Evolutionary conservation across 2,113 vertebrate species (phyloP).

Genomic region (Platichthys stellatus): DNA sequence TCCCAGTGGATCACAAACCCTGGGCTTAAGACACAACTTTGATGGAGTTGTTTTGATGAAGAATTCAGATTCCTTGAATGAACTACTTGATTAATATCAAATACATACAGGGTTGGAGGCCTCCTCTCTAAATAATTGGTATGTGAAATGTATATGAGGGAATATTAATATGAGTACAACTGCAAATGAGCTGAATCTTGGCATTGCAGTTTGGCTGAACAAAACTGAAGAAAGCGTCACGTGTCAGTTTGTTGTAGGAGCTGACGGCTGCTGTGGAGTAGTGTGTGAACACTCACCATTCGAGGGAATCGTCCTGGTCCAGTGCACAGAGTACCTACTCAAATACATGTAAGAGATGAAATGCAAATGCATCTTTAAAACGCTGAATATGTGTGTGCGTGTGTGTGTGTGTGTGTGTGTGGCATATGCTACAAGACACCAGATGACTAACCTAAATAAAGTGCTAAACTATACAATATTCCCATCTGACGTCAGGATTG

Average conservation of each 20-base stretch:
- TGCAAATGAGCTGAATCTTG: neutral
- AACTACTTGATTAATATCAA: constrained; percentile 1
- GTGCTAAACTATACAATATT: neutral
- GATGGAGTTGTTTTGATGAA: constrained; percentile 40
- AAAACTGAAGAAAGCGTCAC: constrained; percentile 28
- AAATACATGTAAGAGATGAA: constrained; percentile 89
- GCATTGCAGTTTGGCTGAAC: neutral
- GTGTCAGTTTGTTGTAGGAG: constrained; percentile 91
- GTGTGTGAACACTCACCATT: constrained; percentile 96
- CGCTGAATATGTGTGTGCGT: neutral
- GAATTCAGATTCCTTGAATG: constrained; percentile 9
- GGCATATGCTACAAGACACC: neutral
- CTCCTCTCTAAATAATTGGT: neutral
- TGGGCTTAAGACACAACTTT: constrained; percentile 7
- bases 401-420: neutral
- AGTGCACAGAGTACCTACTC: constrained; percentile 93
- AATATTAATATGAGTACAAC: no score
- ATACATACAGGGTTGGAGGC: neutral
- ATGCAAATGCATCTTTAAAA: neutral
- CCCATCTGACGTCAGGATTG: constrained; percentile 78
- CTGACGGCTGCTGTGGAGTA: constrained; percentile 91
- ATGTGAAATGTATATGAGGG: neutral
- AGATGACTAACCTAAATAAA: neutral
- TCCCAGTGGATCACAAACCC: constrained; percentile 18
- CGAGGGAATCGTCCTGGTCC: constrained; percentile 95